Evolutionary conservation across 2,888 invertebrate species (phyloP).

Genomic region (Lasioglossum malachurum): DNA sequence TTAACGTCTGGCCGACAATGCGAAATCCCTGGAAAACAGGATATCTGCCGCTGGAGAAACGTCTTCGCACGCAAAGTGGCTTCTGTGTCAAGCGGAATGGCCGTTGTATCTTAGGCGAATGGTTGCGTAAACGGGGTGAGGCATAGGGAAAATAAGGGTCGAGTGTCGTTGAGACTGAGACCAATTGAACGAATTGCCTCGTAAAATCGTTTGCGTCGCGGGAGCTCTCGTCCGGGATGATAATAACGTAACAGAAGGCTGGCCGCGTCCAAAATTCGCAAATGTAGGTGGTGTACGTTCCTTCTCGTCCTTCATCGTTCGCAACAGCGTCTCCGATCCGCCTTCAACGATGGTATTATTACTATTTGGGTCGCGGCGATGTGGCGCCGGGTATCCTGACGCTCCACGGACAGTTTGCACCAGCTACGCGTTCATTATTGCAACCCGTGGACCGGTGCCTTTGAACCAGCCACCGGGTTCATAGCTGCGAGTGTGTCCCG

Average conservation of each 20-base stretch:
- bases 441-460: slow-evolving; percentile 33
- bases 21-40: slow-evolving; percentile 27
- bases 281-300: slow-evolving; percentile 53
- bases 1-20: slow-evolving; percentile 31
- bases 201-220: slow-evolving; percentile 20
- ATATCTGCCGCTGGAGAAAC: slow-evolving; percentile 5
- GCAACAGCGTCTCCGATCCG: slow-evolving; percentile 46
- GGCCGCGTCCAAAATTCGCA: slow-evolving; percentile 35
- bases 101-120: not conserved
- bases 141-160: not conserved
- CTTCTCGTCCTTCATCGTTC: slow-evolving; percentile 49
- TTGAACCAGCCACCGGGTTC: slow-evolving; percentile 16
- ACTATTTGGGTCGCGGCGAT: slow-evolving; percentile 81
- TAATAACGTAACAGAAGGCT: slow-evolving; percentile 31
- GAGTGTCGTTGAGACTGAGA: not conserved
- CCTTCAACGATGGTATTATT: slow-evolving; percentile 71
- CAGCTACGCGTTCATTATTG: slow-evolving; percentile 53
- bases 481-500: not conserved
- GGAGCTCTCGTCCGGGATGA: not conserved
- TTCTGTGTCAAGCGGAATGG: not conserved
- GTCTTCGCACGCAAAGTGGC: slow-evolving; percentile 8
- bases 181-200: not conserved
- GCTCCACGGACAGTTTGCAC: slow-evolving; percentile 50
- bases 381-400: slow-evolving; percentile 79
- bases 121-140: not conserved